These are phyloP conservation scores for Parasteatoda tepidariorum DNA, from an alignment of 1,140 invertebrate genomes.

Conservation along the genomic window DNA sequence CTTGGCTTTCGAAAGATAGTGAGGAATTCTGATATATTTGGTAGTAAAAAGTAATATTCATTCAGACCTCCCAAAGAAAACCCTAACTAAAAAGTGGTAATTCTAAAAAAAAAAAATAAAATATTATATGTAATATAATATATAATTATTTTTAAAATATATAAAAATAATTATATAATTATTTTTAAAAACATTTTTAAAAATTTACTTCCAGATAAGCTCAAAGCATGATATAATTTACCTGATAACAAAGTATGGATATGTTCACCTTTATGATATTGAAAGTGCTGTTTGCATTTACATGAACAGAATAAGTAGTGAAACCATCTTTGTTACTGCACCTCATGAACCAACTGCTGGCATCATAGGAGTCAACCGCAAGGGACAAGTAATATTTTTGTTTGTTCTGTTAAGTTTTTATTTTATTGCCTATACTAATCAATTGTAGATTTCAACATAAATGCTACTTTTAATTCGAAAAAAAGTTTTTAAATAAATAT, in stretches of 20 bases:
- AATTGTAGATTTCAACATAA: no score
- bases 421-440: no score
- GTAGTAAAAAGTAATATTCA: no score
- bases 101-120: no score
- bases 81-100: no score
- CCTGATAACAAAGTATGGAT: constrained; percentile 99
- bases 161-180: not conserved
- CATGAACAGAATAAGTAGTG: constrained; percentile 98
- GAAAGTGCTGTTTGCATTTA: constrained; percentile 99
- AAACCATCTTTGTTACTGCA: constrained; percentile 99
- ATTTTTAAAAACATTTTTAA: not conserved
- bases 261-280: constrained; percentile 99
- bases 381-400: constrained; percentile 81
- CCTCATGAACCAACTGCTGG: constrained; percentile 95
- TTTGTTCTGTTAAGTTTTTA: constrained; percentile 74
- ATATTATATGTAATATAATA: no score
- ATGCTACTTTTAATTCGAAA: no score
- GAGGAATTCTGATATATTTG: no score
- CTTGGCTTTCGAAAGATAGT: no score
- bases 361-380: constrained; percentile 98
- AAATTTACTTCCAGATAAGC: constrained; percentile 74
- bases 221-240: constrained; percentile 98
- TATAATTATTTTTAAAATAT: no score
- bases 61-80: no score
- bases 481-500: no score